These are phyloP conservation scores for Corynorhinus townsendii DNA, from an alignment of 2,113 vertebrate genomes.

Conservation along the genomic window DNA sequence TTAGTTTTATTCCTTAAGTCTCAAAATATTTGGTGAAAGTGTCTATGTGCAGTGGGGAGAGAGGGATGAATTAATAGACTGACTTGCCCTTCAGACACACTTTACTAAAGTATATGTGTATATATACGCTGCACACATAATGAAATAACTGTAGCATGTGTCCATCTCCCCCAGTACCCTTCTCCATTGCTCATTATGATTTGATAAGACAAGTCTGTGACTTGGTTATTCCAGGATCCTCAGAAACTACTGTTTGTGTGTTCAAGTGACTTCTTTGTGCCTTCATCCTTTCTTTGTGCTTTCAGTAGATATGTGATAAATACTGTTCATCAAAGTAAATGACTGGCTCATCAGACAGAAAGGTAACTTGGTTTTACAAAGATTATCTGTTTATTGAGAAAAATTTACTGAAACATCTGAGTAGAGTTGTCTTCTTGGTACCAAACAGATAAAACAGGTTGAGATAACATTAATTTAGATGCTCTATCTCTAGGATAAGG, in stretches of 20 bases:
- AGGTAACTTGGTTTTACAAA: not conserved
- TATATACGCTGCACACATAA: not conserved
- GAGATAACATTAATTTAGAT: not conserved
- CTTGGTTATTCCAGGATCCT: not conserved
- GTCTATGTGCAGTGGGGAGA: not conserved
- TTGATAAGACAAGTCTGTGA: not conserved
- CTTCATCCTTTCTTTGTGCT: not conserved
- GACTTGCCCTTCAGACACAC: not conserved
- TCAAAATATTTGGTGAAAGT: not conserved
- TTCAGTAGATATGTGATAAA: not conserved
- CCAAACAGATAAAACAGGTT: not conserved
- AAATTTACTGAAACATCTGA: not conserved
- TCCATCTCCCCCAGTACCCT: not conserved
- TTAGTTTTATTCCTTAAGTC: not conserved
- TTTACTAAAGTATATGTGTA: not conserved
- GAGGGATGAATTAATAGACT: not conserved
- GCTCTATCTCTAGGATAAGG: not conserved
- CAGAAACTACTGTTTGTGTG: not conserved
- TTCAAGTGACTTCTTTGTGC: not conserved
- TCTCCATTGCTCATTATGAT: not conserved
- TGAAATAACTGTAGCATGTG: not conserved
- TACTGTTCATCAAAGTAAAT: not conserved
- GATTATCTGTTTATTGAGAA: not conserved
- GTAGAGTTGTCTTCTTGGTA: not conserved
- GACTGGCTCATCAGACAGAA: not conserved